phyloP scores from a whole-genome alignment of 1,140 invertebrate species.

The Saxidomus purpurata region DNA sequence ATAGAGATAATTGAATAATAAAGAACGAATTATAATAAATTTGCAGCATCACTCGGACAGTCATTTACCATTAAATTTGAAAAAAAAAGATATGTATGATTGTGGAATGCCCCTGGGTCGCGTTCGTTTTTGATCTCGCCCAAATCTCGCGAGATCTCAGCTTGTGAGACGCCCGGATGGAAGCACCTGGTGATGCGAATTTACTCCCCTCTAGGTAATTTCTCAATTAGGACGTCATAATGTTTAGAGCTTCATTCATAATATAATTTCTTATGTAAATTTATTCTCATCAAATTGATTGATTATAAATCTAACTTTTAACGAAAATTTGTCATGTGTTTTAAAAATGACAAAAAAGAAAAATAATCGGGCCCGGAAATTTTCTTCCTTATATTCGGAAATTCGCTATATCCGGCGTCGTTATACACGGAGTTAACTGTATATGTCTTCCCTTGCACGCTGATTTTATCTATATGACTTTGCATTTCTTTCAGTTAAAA shows the following conservation, averaged over 20 bases:
- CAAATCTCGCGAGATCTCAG: conserved; percentile 62
- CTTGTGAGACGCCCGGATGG: conserved; percentile 46
- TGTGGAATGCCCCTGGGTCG: conserved; percentile 18
- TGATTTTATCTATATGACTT: too few relatives aligned
- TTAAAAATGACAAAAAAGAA: too few relatives aligned
- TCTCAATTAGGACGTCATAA: conserved; percentile 37
- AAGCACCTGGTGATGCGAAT: conserved; percentile 42
- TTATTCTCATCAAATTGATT: conserved; percentile 25
- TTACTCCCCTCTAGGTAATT: conserved; percentile 30
- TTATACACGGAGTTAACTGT: too few relatives aligned
- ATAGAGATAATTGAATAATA: conserved; percentile 59
- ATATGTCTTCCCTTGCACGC: too few relatives aligned
- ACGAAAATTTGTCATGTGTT: too few relatives aligned
- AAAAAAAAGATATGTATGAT: conserved; percentile 35
- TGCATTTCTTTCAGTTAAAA: too few relatives aligned
- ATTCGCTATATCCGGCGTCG: too few relatives aligned
- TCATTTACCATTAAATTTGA: conserved; percentile 56
- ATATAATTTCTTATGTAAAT: conserved; percentile 47
- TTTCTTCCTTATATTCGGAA: too few relatives aligned
- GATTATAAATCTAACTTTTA: not conserved
- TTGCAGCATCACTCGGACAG: not conserved
- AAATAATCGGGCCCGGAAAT: too few relatives aligned
- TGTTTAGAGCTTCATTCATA: conserved; percentile 19
- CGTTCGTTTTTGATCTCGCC: conserved; percentile 49
- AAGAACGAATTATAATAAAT: conserved; percentile 63